These are phyloP conservation scores for Platycheirus albimanus DNA, from an alignment of 2,888 invertebrate genomes.

Conservation along the genomic window DNA sequence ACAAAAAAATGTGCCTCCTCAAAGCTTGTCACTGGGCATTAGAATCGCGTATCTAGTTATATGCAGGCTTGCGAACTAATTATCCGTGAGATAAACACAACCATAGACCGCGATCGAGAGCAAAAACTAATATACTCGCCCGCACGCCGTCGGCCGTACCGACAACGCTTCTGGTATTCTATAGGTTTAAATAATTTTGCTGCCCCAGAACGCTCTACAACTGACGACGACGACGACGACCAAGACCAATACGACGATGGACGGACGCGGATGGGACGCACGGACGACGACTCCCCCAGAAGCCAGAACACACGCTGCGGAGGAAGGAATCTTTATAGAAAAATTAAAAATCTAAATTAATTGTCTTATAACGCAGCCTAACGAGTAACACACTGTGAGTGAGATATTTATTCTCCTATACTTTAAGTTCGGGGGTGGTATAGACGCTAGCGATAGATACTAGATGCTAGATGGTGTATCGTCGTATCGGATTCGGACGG, in stretches of 20 bases:
- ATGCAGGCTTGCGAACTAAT: slow-evolving; percentile 44
- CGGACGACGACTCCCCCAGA: not conserved
- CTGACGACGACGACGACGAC: slow-evolving; percentile 5
- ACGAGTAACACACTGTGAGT: slow-evolving; percentile 45
- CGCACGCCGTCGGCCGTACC: not conserved
- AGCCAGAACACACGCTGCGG: not conserved
- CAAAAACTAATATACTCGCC: slow-evolving; percentile 23
- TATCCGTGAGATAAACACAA: slow-evolving; percentile 53
- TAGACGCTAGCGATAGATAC: too few relatives aligned
- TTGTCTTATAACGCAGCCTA: slow-evolving; percentile 45
- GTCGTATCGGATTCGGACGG: too few relatives aligned
- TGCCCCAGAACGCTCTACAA: not conserved
- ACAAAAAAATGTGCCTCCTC: slow-evolving; percentile 37
- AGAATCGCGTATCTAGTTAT: slow-evolving; percentile 52
- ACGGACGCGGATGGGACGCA: not conserved
- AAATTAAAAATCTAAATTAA: slow-evolving; percentile 36
- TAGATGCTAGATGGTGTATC: too few relatives aligned
- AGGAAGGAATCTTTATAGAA: slow-evolving; percentile 36
- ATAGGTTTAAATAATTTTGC: too few relatives aligned
- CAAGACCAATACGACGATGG: too few relatives aligned
- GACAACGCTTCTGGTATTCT: not conserved
- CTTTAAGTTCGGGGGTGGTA: slow-evolving; percentile 31
- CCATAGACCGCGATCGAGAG: slow-evolving; percentile 38
- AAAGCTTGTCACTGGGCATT: slow-evolving; percentile 61
- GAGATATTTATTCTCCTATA: slow-evolving; percentile 48